Conservation (phyloP, 2,797 vertebrate species). For the Lepidocolaptes lacrymiger region DNA sequence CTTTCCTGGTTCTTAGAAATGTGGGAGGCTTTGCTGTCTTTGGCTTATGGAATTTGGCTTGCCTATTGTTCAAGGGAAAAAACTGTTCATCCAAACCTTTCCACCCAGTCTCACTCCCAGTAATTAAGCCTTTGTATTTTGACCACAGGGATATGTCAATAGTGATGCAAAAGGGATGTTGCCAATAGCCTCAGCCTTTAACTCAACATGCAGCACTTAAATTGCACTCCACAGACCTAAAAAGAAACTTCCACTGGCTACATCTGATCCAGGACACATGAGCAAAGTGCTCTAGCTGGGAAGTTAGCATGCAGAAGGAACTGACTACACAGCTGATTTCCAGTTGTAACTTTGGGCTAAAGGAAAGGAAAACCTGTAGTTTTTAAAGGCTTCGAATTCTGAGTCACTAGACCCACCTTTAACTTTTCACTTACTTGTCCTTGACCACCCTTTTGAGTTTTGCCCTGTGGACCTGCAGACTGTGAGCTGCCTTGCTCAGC, state of each 20-base stretch:
- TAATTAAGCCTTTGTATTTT: not conserved
- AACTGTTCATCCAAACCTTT: not conserved
- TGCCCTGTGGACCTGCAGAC: not conserved
- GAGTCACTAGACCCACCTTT: not conserved
- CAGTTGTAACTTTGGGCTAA: not conserved
- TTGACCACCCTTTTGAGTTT: not conserved
- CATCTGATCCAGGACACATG: not conserved
- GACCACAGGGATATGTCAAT: not conserved
- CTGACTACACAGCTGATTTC: not conserved
- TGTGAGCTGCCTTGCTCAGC: not conserved
- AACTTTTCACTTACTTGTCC: not conserved
- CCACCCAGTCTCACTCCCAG: not conserved
- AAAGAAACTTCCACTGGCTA: not conserved
- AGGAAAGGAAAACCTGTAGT: not conserved
- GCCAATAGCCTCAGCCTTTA: conserved; percentile 10
- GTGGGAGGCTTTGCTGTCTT: not conserved
- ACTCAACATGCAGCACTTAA: not conserved
- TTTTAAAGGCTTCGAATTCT: not conserved
- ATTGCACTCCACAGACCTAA: not conserved
- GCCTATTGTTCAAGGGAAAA: not conserved
- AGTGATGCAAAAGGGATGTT: not conserved
- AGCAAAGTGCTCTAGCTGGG: not conserved
- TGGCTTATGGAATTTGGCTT: not conserved
- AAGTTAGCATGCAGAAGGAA: not conserved
- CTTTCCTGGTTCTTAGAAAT: conserved; percentile 13